Percentiles rank a stretch among this genome's conserved stretches.
Evolutionary conservation across 2,888 invertebrate genomes (phyloP).

Genomic region (Laspeyria flexula): DNA sequence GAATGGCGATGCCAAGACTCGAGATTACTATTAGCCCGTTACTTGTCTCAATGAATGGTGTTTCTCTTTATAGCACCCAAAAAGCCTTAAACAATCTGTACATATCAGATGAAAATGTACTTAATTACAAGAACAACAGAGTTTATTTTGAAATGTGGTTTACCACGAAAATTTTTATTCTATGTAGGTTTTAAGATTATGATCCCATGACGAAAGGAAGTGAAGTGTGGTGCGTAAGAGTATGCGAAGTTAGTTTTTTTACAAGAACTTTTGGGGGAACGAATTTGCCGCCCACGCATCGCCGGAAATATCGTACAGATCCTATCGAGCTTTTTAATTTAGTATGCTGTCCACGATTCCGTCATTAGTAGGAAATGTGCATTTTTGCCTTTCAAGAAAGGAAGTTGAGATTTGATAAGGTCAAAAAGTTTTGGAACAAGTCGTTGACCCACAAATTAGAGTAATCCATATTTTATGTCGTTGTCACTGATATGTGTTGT

Average conservation of each 20-base stretch:
- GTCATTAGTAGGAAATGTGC: conserved; percentile 78
- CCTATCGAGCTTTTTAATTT: conserved; percentile 66
- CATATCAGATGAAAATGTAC: conserved; percentile 50
- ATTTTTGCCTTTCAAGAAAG: conserved; percentile 71
- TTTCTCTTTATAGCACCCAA: conserved; percentile 66
- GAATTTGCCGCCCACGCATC: conserved; percentile 72
- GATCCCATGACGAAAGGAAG: conserved; percentile 58
- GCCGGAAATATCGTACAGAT: conserved; percentile 79
- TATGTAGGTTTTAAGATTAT: conserved; percentile 62
- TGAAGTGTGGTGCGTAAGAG: conserved; percentile 69
- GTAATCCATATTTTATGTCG: conserved; percentile 18
- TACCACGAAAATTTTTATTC: conserved; percentile 43
- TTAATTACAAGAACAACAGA: conserved; percentile 46
- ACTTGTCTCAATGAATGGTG: conserved; percentile 83
- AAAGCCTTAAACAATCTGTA: conserved; percentile 60
- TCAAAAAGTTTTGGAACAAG: conserved; percentile 50
- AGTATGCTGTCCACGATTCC: conserved; percentile 75
- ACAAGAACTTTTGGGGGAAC: conserved; percentile 59
- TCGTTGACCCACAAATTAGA: conserved; percentile 51
- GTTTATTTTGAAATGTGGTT: conserved; percentile 39
- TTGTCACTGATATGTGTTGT: conserved; percentile 28
- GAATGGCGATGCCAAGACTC: conserved; percentile 78
- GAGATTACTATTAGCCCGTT: conserved; percentile 83
- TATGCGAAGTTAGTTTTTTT: conserved; percentile 69
- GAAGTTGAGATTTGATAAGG: conserved; percentile 68